phyloP scores from a whole-genome alignment of 2,888 invertebrate genomes.

The Hoplodrina ambigua region DNA sequence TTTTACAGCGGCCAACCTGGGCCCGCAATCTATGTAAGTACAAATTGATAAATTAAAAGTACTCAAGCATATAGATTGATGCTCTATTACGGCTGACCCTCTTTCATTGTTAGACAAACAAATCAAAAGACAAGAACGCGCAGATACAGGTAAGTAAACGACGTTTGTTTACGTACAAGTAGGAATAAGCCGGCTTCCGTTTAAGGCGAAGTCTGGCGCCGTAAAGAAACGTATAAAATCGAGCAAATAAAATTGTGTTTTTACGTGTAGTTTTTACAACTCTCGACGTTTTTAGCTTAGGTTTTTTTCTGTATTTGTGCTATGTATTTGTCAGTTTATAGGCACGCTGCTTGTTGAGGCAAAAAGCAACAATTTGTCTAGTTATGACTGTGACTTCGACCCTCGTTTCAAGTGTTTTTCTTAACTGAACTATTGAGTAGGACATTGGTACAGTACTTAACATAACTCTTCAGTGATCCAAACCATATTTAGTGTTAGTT shows the following conservation, averaged over 20 bases:
- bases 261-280: slow-evolving; percentile 55
- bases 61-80: too few species aligned
- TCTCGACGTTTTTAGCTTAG: slow-evolving; percentile 26
- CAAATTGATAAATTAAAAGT: too few species aligned
- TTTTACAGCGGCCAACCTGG: too few species aligned
- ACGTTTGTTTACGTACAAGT: slow-evolving; percentile 34
- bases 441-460: too few species aligned
- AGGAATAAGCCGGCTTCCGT: slow-evolving; percentile 23
- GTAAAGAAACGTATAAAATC: slow-evolving; percentile 54
- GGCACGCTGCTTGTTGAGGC: background rate
- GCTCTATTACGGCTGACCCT: too few species aligned
- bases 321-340: slow-evolving; percentile 29
- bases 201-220: slow-evolving; percentile 37
- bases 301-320: slow-evolving; percentile 17
- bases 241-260: slow-evolving; percentile 49
- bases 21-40: too few species aligned
- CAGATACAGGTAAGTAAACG: slow-evolving; percentile 11
- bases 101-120: slow-evolving; percentile 7
- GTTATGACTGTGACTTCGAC: background rate
- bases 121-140: slow-evolving; percentile 28
- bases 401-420: background rate
- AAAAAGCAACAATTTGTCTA: background rate
- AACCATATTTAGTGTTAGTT: too few species aligned
- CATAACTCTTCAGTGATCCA: too few species aligned
- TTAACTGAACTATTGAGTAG: background rate